phyloP scores from a whole-genome alignment of 2,113 vertebrate species.

The Cochlearius cochlearius region DNA sequence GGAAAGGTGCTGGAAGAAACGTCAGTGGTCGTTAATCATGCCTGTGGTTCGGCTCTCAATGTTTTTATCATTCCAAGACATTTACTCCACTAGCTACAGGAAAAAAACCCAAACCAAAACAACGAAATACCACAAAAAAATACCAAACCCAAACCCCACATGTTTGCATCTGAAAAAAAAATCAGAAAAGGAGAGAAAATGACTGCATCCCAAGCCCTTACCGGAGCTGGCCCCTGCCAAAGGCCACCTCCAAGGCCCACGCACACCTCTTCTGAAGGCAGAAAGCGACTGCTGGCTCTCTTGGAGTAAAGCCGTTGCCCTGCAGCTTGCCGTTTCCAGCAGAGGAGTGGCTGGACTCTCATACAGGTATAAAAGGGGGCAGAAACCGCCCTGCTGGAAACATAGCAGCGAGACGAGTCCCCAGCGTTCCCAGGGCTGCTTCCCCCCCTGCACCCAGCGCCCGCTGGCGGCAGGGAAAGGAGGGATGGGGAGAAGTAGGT shows the following conservation, averaged over 20 bases:
- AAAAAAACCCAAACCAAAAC: not conserved
- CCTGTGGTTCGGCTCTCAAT: not conserved
- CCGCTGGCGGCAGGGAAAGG: accelerated
- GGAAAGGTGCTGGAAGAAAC: not conserved
- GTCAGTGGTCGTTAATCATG: not conserved
- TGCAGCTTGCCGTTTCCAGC: not conserved
- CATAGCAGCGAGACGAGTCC: accelerated
- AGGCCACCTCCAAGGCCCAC: not conserved
- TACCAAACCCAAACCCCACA: not conserved
- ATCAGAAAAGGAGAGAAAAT: not conserved
- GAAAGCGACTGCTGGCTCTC: too few species aligned
- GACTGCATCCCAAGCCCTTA: not conserved
- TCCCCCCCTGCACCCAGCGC: accelerated
- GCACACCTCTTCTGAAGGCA: too few species aligned
- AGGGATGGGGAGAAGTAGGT: accelerated
- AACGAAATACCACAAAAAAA: not conserved
- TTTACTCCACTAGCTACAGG: not conserved
- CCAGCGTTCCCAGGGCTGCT: not conserved
- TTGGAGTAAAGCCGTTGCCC: not conserved
- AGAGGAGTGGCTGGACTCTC: not conserved
- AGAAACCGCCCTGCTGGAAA: not conserved
- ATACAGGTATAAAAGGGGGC: too few species aligned
- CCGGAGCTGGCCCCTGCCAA: too few species aligned
- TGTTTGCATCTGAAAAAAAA: not conserved
- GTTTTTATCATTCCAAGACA: not conserved